Conservation (phyloP, 2,797 vertebrate genomes). For the Silurus lanzhouensis region DNA sequence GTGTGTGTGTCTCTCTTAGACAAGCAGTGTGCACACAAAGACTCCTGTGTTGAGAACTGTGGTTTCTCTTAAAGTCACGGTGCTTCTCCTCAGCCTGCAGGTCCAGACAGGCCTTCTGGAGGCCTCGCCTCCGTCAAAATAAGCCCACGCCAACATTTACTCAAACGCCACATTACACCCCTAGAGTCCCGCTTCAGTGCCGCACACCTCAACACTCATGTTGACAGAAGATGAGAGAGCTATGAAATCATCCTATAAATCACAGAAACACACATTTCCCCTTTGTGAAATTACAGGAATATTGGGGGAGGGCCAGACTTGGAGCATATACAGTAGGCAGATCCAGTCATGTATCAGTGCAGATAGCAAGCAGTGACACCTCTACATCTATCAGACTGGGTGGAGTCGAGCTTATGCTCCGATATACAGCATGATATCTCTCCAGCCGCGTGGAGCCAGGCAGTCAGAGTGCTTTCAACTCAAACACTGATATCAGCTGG, state of each 20-base stretch:
- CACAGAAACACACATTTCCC: constrained; percentile 14
- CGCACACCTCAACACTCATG: constrained; percentile 7
- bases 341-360: constrained; percentile 29
- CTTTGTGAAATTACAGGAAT: not conserved
- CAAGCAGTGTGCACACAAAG: constrained; percentile 48
- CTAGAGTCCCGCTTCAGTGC: constrained; percentile 39
- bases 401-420: constrained; percentile 35
- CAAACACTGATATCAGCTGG: constrained; percentile 27
- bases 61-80: constrained; percentile 49
- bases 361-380: constrained; percentile 42
- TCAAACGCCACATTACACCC: constrained; percentile 52
- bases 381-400: constrained; percentile 43
- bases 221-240: constrained; percentile 10
- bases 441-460: constrained; percentile 21
- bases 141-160: constrained; percentile 48
- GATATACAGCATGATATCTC: constrained; percentile 45
- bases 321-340: constrained; percentile 20
- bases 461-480: constrained; percentile 45
- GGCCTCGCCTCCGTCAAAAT: constrained; percentile 46
- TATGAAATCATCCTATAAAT: constrained; percentile 24
- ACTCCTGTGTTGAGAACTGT: constrained; percentile 24
- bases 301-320: not conserved
- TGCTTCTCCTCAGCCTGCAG: constrained; percentile 46
- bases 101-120: constrained; percentile 48
- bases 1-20: constrained; percentile 45